Evolutionary conservation across 2,888 invertebrate species (phyloP), one percentile per base, ranked within the genome.

Genomic region (Epinotia ramella): DNA sequence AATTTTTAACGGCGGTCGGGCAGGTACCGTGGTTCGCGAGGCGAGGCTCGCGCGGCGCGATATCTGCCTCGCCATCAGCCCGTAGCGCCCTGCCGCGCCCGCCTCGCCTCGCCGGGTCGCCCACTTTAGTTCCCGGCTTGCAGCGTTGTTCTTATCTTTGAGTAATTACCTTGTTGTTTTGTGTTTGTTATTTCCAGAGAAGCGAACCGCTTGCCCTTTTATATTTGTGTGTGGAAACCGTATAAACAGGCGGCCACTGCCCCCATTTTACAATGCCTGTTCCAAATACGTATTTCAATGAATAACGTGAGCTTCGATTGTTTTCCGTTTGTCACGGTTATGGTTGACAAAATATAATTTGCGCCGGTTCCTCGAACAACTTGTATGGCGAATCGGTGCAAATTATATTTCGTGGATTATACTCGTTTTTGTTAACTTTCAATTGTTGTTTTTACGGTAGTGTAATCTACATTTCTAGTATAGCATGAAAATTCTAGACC

Each of bases 101-200:
- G 73, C 73, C 80, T 79, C 79, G 79, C 81, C 82, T 79, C 79
- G 80, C 79, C 82, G 84, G 83, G 84, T 86, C 84, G 86, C 83
- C 82, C 84, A 85, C 86, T 87, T 88, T 87, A 78, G 77, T 78
- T 77, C 72, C 83, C 81, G 84, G 83, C 85, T 82, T 84, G 84
- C 86, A 87, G 87, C 86, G 86, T 85, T 87, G 85, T 84, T 88
- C 89, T 89, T 90, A 89, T 90, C 90, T 89, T 87, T 90, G 87
- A 89, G 87, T 90, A 89, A 90, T 89, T 89, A 89, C 86, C 85
- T 87, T 86, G 86, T 86, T 87, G 87, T 89, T 89, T 87, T 87
- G 85, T 88, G 80, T 81, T 76, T 84, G 86, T 87, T 86, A 88
- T 88, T 88, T 85, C 86, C 83, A 80, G 80, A 81, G 81, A 81